A percentile compares a stretch with the other conserved stretches of the same genome.
Evolutionary conservation across 2,113 vertebrate genomes (phyloP).

Genomic region (Pogona vitticeps): DNA sequence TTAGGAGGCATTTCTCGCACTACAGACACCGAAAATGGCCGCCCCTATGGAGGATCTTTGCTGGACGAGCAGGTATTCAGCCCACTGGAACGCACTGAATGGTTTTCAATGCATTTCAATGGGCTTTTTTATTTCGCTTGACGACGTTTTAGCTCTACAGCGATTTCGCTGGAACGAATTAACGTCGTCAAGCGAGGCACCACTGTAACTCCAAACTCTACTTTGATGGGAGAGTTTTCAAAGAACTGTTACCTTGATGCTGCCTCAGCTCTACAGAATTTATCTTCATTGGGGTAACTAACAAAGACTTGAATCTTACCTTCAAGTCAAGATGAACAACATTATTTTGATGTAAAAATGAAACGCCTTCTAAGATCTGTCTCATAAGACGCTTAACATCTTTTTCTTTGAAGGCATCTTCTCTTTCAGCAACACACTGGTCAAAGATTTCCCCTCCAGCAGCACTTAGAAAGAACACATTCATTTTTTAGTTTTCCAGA

Average conservation of each 20-base stretch:
- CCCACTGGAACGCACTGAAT: too few relatives aligned
- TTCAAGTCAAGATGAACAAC: slow-evolving; percentile 95
- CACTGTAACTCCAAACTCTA: too few relatives aligned
- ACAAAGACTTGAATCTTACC: slow-evolving; percentile 71
- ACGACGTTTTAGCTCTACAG: too few relatives aligned
- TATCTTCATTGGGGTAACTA: neutral
- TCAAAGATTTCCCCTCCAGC: slow-evolving; percentile 96
- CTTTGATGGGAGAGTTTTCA: too few relatives aligned
- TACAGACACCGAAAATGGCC: too few relatives aligned
- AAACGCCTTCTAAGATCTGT: slow-evolving; percentile 91
- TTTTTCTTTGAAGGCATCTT: slow-evolving; percentile 93
- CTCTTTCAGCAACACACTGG: slow-evolving; percentile 91
- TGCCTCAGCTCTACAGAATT: neutral
- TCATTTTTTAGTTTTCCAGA: neutral
- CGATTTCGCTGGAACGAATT: too few relatives aligned
- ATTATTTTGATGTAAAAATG: slow-evolving; percentile 87
- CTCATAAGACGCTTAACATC: slow-evolving; percentile 90
- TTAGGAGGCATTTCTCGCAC: too few relatives aligned
- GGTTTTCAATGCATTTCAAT: too few relatives aligned
- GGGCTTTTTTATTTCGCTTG: too few relatives aligned
- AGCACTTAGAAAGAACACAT: slow-evolving; percentile 76
- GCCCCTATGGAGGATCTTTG: too few relatives aligned
- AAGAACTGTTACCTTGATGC: neutral
- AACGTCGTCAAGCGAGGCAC: too few relatives aligned
- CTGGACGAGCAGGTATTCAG: too few relatives aligned